These are phyloP conservation scores for Pleuronectes platessa DNA, from an alignment of 2,113 vertebrate genomes.

Conservation along the genomic window DNA sequence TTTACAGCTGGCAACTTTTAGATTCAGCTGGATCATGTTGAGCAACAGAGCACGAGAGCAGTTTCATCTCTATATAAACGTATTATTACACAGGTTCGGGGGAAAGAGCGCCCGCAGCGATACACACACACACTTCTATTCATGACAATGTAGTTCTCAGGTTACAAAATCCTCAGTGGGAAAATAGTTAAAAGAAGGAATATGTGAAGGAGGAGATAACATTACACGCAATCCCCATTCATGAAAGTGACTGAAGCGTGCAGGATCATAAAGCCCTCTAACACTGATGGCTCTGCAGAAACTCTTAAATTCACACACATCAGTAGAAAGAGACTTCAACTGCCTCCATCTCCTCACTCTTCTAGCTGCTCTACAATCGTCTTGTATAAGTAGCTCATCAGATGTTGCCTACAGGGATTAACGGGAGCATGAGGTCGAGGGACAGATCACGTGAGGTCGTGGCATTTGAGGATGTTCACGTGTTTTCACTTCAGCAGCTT, in stretches of 20 bases:
- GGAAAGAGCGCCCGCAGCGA: constrained; percentile 14
- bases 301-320: constrained; percentile 15
- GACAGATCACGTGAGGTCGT: constrained; percentile 62
- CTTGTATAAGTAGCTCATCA: constrained; percentile 72
- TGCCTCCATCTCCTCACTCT: constrained; percentile 74
- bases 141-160: constrained; percentile 6
- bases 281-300: constrained; percentile 17
- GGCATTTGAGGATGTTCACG: constrained; percentile 57
- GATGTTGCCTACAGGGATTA: constrained; percentile 74
- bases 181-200: constrained; percentile 9
- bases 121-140: constrained; percentile 8
- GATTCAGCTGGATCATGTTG: constrained; percentile 55
- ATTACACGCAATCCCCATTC: constrained; percentile 75
- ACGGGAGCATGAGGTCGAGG: constrained; percentile 56
- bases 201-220: neutral
- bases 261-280: constrained; percentile 49
- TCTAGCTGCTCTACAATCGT: constrained; percentile 73
- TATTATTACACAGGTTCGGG: neutral
- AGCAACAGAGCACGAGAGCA: constrained; percentile 53
- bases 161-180: constrained; percentile 31
- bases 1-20: constrained; percentile 81
- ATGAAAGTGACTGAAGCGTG: constrained; percentile 73
- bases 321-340: constrained; percentile 64
- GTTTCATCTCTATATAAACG: constrained; percentile 9
- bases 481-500: constrained; percentile 54